Evolutionary conservation across 2,113 vertebrate genomes (phyloP).

Genomic region (Bubo scandiacus): DNA sequence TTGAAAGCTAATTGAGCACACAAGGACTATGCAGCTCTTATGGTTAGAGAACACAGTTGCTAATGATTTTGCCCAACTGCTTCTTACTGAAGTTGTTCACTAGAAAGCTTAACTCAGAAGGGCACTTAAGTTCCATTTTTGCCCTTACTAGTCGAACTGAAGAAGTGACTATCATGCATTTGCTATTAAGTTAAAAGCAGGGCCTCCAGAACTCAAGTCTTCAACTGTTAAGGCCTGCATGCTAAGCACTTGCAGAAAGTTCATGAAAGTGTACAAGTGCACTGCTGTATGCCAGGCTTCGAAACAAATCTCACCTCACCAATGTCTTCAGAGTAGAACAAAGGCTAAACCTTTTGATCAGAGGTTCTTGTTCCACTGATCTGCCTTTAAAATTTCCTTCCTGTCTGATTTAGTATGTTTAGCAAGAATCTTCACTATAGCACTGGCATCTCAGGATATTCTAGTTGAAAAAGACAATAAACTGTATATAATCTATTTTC

Average conservation of each 20-base stretch:
- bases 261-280: fast-evolving
- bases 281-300: neutral
- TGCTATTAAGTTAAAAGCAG: neutral
- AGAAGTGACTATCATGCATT: neutral
- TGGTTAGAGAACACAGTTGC: neutral
- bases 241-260: neutral
- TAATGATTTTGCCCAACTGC: neutral
- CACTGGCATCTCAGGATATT: neutral
- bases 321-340: neutral
- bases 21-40: neutral
- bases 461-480: fast-evolving
- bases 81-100: fast-evolving
- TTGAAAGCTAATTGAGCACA: neutral
- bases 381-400: fast-evolving
- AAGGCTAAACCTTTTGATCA: neutral
- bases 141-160: neutral
- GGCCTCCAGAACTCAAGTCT: neutral
- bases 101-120: neutral
- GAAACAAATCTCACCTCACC: neutral
- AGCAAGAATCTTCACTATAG: fast-evolving
- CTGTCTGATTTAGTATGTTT: fast-evolving
- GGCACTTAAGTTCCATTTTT: fast-evolving
- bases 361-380: neutral
- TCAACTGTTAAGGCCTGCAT: neutral
- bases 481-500: neutral